Base-by-base conservation (phyloP, 2,113 vertebrate species). In the Tetraodon nigroviridis region DNA sequence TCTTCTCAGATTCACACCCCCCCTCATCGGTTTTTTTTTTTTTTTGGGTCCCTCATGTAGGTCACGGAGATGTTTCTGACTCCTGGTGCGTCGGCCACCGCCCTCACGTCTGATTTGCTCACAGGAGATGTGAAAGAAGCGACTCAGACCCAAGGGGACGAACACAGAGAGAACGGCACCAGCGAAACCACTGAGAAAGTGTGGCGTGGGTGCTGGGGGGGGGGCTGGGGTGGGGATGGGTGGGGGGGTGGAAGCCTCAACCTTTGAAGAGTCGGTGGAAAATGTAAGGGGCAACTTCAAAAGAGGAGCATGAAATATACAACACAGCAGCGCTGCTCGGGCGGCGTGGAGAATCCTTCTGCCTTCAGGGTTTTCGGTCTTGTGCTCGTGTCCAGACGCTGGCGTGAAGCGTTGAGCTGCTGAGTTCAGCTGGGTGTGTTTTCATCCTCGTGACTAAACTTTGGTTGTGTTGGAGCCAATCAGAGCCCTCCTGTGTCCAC, bases 251-350 rank as follows among this genome's bases (percentile, higher is more conserved):
- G 72, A 76, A 73, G 71, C n/a, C 75, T 83, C 69, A 80, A 85
- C 83, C 81, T 87, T 87, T 87, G 78, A 86, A 84, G 84, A 80
- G 74, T 67, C 8, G 37, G 48, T 77, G 75, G 74, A 86, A 86
- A 87, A 80, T 71, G 63, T 59, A 64, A 68, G 75, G 64, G 64
- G 69, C 71, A 69, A 81, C 86, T 86, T 87, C 84, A 87, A 83
- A 87, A 76, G 82, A 81, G 75, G 61, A 51, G 58, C 82, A 84
- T 84, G 76, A 86, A 87, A 88, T 83, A 84, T 84, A 80, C 78
- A 83, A 82, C 82, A 75, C 57, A 55, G 47, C 40, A 12, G 16
- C 50, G 27, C n/a, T 21, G 10, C 20, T 3, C n/a, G 58, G 15
- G 48, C 61, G 69, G 73, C 59, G 73, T 57, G 50, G 15, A 58